Evolutionary conservation across 2,113 vertebrate genomes (phyloP), one percentile per base, ranked within the genome.

Genomic region (Poeciliopsis turrubarensis): DNA sequence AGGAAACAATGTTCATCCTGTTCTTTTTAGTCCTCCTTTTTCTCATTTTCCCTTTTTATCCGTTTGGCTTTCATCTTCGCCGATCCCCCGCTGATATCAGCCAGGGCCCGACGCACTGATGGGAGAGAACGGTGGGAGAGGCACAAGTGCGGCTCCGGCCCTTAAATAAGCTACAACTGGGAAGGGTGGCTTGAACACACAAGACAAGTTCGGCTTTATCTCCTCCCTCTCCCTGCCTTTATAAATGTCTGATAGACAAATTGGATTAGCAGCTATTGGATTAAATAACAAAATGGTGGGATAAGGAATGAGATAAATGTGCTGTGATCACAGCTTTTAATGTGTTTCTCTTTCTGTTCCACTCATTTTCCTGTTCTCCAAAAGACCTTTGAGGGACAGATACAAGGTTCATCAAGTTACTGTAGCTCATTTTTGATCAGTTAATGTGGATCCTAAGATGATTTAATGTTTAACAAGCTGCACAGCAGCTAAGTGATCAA

Each of bases 221-320:
- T 95, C 96, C 82, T 80, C 79, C 86, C 64, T 74, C 65, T 60
- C 69, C 70, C 31, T 2, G 68, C 64, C 77, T 88, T 88, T 91
- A 96, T 96, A 96, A 96, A 96, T 96, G 95, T 97, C 96, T 93
- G 95, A 97, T 98, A 95, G 95, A 96, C 96, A 98, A 98, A 99
- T 98, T 98, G 97, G 97, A 98, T 99, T 97, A 99, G 94, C 95
- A 95, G 95, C 95, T 95, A 97, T 98, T 97, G 96, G 96, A 98
- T 99, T 98, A 97, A 97, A 97, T 95, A 95, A 67, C 78, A 95
- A 96, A 97, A 96, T 95, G 96, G 94, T 92, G 94, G 95, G 95
- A 97, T 95, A 94, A 96, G 96, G 96, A 97, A 96, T 95, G 95
- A 96, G 95, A 96, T 95, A 94, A 95, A 95, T 94, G 96, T 89